A percentile compares a stretch with the other conserved stretches of the same genome.
These are phyloP conservation scores for Drosophila monieri DNA, from an alignment of 2,888 invertebrate genomes.

Conservation along the genomic window DNA sequence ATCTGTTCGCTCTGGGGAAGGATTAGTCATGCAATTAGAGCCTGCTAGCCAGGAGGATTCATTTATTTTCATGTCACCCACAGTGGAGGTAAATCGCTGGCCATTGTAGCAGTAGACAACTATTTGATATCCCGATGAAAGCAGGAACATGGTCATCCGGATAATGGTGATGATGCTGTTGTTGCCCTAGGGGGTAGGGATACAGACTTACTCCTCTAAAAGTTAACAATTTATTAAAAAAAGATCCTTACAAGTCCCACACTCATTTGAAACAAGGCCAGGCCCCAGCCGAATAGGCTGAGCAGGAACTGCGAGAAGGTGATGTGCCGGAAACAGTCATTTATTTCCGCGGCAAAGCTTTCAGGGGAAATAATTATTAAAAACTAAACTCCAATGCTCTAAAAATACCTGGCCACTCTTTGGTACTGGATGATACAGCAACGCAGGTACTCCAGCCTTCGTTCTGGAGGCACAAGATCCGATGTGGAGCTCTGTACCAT, in stretches of 20 bases:
- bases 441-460: constrained; percentile 70
- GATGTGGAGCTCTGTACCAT: constrained; percentile 72
- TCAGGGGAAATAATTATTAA: neutral
- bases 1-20: constrained; percentile 66
- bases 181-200: constrained; percentile 45
- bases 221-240: neutral
- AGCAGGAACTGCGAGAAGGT: constrained; percentile 76
- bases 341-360: constrained; percentile 69
- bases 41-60: neutral
- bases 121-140: constrained; percentile 72
- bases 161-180: constrained; percentile 52
- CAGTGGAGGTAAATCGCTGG: constrained; percentile 66
- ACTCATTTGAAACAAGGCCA: constrained; percentile 73
- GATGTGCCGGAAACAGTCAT: constrained; percentile 69
- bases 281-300: constrained; percentile 71
- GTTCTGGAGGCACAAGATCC: constrained; percentile 61
- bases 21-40: constrained; percentile 18
- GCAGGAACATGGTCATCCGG: constrained; percentile 78
- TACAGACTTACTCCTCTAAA: neutral
- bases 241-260: constrained; percentile 66
- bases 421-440: constrained; percentile 76
- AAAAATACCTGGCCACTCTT: constrained; percentile 60
- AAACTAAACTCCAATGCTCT: neutral
- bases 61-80: constrained; percentile 34
- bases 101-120: constrained; percentile 79